Base-by-base conservation (phyloP, 2,113 vertebrate species). In the Zingel zingel region DNA sequence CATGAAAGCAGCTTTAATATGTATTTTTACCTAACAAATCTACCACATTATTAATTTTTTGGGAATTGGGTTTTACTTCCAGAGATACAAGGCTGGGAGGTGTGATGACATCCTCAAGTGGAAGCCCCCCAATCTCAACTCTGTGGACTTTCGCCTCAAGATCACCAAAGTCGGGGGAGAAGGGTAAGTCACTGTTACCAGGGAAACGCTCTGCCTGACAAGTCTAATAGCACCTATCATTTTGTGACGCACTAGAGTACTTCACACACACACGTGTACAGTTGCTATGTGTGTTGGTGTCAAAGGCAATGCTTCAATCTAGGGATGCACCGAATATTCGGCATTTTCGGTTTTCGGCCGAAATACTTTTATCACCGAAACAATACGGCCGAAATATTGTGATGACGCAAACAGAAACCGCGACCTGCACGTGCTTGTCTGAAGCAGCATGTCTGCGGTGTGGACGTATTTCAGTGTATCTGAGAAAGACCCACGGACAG, bases 61-160 rank as follows among this genome's bases (percentile, higher is more conserved):
- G 18, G 5, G 14, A 21, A 12, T 48, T 62, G 5, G 12, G 25
- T 63, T 18, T n/a, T 71, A 45, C 23, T 36, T 82, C 64, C 90
- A 99, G 98, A 98, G 96, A 93, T 99, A 99, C 92, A 98, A 97
- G 87, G 91, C 98, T 25, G 98, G 98, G 74, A 95, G 97, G 77
- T 99, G 98, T 90, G 97, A 99, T 81, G 97, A 99, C 84, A 99
- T 99, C 93, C 97, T 99, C 84, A 99, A 99, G 94, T 99, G 98
- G 98, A 99, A 99, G 88, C 98, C 98, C 62, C 98, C 98, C 57
- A 99, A 98, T 92, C 95, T 97, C 89, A 99, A 99, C 95, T 99
- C 98, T 5, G 98, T 99, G 84, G 98, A 99, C 95, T 99, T 99
- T 94, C 97, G 98, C 81, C 96, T 99, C 77, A 99, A 99, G 94